A percentile compares a stretch with the other conserved stretches of the same genome.
These are phyloP conservation scores for Sepiola atlantica DNA, from an alignment of 2,888 invertebrate genomes.

Conservation along the genomic window DNA sequence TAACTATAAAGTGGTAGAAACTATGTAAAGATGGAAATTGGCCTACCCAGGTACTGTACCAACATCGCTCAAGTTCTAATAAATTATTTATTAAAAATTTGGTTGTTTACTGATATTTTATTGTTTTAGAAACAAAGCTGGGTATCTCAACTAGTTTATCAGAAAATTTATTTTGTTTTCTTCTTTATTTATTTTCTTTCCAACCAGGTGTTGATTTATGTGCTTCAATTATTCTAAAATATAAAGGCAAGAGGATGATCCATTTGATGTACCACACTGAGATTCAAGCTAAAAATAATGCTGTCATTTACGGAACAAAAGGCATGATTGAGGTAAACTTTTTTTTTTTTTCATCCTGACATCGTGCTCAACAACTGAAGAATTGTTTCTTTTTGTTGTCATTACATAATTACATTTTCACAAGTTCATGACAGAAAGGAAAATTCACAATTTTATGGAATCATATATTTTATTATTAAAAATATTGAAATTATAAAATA, in stretches of 20 bases:
- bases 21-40: too few species aligned
- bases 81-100: too few species aligned
- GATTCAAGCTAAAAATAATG: not conserved
- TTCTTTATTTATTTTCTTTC: not conserved
- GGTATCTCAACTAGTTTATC: not conserved
- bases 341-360: not conserved
- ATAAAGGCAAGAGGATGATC: slow-evolving; percentile 59
- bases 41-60: too few species aligned
- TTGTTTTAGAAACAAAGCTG: too few species aligned
- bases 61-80: too few species aligned
- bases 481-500: not conserved
- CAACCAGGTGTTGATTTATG: slow-evolving; percentile 81
- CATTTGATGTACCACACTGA: slow-evolving; percentile 52
- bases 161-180: not conserved
- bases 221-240: slow-evolving; percentile 80
- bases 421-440: not conserved
- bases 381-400: not conserved
- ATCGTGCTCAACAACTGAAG: not conserved
- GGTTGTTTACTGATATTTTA: too few species aligned
- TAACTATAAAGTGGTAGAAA: too few species aligned
- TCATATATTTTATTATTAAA: not conserved
- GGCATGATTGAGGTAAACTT: slow-evolving; percentile 34
- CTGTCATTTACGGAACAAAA: slow-evolving; percentile 38
- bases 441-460: not conserved
- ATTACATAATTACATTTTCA: not conserved